Percentiles rank a stretch among this genome's conserved stretches.
These are phyloP conservation scores for Microtus oregoni DNA, from an alignment of 2,113 vertebrate genomes.

Conservation along the genomic window DNA sequence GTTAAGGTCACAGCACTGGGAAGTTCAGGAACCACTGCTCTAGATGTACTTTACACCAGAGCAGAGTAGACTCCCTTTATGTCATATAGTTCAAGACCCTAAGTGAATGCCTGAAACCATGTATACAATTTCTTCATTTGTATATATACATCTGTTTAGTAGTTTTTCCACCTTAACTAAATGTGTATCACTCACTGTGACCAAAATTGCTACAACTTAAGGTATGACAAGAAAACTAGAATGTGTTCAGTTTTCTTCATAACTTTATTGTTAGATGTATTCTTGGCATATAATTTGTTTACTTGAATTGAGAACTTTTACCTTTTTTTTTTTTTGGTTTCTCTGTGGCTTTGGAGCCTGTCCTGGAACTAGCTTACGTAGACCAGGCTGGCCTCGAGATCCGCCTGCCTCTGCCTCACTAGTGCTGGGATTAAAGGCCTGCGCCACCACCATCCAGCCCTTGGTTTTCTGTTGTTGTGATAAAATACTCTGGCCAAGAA, in stretches of 20 bases:
- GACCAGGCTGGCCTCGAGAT: background rate
- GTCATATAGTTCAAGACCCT: background rate
- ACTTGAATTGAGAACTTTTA: background rate
- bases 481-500: too few species aligned
- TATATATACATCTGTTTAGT: background rate
- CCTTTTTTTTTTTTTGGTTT: background rate
- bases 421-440: background rate
- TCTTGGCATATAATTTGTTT: background rate
- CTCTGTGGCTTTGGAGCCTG: too few species aligned
- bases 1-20: background rate
- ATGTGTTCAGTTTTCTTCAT: background rate
- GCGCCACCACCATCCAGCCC: background rate
- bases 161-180: background rate
- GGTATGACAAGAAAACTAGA: background rate
- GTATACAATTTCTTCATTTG: background rate
- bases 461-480: too few species aligned
- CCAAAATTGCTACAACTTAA: background rate
- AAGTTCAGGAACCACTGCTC: background rate
- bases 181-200: background rate
- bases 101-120: background rate
- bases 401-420: background rate
- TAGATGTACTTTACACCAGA: background rate
- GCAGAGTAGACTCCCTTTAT: background rate
- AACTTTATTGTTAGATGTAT: background rate
- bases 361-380: background rate